Percentiles rank a stretch among this genome's conserved stretches.
Evolutionary conservation across 2,113 vertebrate genomes (phyloP).

Genomic region (Oriolus oriolus): DNA sequence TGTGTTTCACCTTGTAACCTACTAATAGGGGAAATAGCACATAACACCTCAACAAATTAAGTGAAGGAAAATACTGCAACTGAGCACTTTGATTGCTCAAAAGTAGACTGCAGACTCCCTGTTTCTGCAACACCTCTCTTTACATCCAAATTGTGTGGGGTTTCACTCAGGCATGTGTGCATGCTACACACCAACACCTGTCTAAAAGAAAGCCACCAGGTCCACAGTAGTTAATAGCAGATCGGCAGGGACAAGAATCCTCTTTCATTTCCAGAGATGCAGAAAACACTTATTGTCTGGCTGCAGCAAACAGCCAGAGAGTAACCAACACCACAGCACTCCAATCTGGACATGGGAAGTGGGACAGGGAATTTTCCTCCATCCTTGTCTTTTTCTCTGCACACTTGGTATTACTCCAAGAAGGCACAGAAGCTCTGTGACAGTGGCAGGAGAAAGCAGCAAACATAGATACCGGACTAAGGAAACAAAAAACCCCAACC

Average conservation of each 20-base stretch:
- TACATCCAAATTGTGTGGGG: background rate
- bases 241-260: background rate
- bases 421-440: background rate
- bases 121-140: background rate
- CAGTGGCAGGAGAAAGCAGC: background rate
- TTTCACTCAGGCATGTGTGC: background rate
- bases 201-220: background rate
- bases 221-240: background rate
- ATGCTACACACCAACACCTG: background rate
- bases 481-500: background rate
- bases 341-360: background rate
- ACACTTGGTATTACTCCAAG: accelerated
- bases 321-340: background rate
- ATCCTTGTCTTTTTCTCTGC: background rate
- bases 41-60: background rate
- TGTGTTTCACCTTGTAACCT: background rate
- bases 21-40: background rate
- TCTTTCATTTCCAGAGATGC: background rate
- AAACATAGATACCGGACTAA: background rate
- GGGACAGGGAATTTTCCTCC: background rate
- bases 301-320: background rate
- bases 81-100: background rate
- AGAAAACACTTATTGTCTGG: background rate
- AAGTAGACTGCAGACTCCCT: background rate
- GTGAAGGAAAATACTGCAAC: background rate